Conservation (phyloP, 2,888 invertebrate species). For the Himalopsyche japonica region DNA sequence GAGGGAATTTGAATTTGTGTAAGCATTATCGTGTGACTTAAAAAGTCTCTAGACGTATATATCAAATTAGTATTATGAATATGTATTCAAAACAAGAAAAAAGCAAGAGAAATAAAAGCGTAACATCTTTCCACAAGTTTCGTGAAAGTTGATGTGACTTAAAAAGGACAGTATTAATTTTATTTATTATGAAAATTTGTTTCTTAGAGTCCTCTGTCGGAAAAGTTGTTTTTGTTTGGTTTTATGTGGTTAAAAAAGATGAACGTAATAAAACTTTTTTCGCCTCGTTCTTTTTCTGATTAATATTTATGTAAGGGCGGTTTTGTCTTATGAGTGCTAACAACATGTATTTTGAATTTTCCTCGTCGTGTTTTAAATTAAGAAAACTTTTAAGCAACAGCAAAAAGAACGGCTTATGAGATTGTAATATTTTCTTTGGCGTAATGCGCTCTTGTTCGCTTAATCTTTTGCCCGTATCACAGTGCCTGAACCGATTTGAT, state of each 20-base stretch:
- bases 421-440: neutral
- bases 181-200: slow-evolving; percentile 35
- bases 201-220: neutral
- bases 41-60: slow-evolving; percentile 2
- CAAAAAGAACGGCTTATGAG: neutral
- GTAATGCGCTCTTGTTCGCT: neutral
- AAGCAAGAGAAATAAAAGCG: slow-evolving; percentile 2
- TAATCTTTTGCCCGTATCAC: neutral
- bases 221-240: neutral
- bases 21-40: neutral
- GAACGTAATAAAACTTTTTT: slow-evolving; percentile 22
- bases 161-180: slow-evolving; percentile 37
- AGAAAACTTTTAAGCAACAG: neutral
- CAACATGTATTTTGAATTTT: neutral
- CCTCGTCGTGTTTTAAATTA: neutral
- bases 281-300: slow-evolving; percentile 11
- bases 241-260: neutral
- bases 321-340: neutral
- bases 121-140: neutral
- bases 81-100: slow-evolving; percentile 2
- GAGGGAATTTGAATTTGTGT: neutral
- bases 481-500: too few species aligned
- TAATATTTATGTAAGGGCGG: slow-evolving; percentile 28
- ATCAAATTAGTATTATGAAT: slow-evolving; percentile 8
- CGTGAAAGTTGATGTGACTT: slow-evolving; percentile 26